phyloP scores from a whole-genome alignment of 2,113 vertebrate genomes.

The Piaya cayana region DNA sequence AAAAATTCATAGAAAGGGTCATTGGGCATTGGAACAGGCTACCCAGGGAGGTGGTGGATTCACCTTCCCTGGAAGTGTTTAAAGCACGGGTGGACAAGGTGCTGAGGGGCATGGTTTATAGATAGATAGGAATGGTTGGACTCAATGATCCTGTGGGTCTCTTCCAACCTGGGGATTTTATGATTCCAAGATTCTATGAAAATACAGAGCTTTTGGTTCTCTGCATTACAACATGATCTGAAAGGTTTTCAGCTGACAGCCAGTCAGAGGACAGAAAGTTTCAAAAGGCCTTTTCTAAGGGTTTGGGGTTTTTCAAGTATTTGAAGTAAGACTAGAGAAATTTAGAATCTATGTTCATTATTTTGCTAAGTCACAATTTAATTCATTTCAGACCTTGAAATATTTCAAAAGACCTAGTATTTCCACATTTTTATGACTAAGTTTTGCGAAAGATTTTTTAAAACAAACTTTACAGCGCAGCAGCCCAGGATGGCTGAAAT shows the following conservation, averaged over 20 bases:
- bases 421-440: neutral
- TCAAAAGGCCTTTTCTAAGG: neutral
- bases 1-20: no score
- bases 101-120: no score
- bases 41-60: no score
- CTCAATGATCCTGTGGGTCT: no score
- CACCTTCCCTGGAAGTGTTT: no score
- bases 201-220: constrained; percentile 18
- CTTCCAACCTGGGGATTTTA: no score
- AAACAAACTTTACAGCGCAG: neutral
- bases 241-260: neutral
- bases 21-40: no score
- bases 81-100: no score
- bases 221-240: neutral
- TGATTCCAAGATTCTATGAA: no score
- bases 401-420: neutral
- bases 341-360: neutral
- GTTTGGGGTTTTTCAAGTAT: neutral
- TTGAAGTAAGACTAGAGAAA: neutral
- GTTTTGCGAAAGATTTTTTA: neutral
- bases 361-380: neutral
- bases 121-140: no score
- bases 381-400: neutral
- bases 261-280: neutral
- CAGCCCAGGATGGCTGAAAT: neutral